Conservation (phyloP, 2,888 invertebrate genomes). For the Barypeithes pellucidus region DNA sequence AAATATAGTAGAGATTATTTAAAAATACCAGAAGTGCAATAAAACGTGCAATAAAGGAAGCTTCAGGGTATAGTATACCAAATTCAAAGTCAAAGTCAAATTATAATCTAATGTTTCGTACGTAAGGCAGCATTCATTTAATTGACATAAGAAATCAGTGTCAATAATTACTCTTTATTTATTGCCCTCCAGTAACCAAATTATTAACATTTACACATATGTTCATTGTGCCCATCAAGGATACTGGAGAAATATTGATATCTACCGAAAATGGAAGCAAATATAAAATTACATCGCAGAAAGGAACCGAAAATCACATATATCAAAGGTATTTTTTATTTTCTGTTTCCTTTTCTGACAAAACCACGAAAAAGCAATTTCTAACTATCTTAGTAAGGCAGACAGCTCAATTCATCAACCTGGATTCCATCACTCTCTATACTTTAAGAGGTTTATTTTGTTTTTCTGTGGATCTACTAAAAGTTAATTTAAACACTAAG, state of each 20-base stretch:
- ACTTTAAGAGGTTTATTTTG: constrained; percentile 39
- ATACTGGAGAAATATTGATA: background rate
- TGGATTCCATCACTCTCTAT: constrained; percentile 38
- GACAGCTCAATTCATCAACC: constrained; percentile 47
- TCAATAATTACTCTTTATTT: no score
- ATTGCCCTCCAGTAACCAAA: no score
- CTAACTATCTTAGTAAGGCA: constrained; percentile 38
- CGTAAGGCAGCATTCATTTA: no score
- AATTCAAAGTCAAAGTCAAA: no score
- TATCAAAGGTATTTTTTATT: constrained; percentile 17
- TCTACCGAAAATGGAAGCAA: background rate
- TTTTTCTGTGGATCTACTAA: constrained; percentile 19
- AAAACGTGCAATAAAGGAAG: no score
- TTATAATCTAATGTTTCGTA: no score
- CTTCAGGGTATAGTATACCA: no score
- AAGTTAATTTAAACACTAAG: constrained; percentile 46
- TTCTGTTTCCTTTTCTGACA: constrained; percentile 15
- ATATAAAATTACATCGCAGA: background rate
- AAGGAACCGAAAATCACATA: constrained; percentile 6
- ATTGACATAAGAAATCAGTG: no score
- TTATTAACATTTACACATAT: no score
- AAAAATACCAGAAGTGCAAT: no score
- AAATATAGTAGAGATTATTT: no score
- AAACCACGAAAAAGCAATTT: constrained; percentile 34
- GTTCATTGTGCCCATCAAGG: no score